Percentiles rank a stretch among this genome's conserved stretches.
phyloP scores from a whole-genome alignment of 2,113 vertebrate genomes.

The Pheucticus melanocephalus region DNA sequence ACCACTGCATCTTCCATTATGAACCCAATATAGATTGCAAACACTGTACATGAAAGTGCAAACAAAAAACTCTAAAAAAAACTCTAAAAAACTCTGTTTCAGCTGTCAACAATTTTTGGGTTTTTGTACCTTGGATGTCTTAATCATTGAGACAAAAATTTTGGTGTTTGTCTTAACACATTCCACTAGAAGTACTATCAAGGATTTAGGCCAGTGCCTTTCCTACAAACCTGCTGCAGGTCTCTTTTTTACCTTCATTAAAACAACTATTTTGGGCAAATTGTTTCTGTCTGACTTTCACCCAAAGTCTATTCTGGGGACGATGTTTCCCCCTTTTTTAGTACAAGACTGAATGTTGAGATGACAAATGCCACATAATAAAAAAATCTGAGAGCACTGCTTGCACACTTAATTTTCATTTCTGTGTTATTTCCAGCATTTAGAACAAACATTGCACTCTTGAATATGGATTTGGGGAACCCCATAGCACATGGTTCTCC shows the following conservation, averaged over 20 bases:
- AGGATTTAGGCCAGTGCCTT: background rate
- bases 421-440: background rate
- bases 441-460: background rate
- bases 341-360: background rate
- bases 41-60: background rate
- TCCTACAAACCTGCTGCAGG: background rate
- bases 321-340: background rate
- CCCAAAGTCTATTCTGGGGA: background rate
- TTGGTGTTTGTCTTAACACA: background rate
- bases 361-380: background rate
- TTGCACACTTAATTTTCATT: background rate
- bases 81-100: background rate
- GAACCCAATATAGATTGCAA: background rate
- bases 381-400: background rate
- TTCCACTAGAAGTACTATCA: background rate
- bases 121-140: background rate
- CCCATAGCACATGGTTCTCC: rapidly evolving
- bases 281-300: background rate
- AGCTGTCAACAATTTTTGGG: background rate
- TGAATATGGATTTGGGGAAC: background rate
- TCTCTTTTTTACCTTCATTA: background rate
- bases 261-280: background rate
- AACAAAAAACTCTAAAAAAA: background rate
- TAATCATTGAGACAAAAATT: background rate
- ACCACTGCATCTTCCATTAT: background rate